Evolutionary conservation across 2,797 vertebrate species (phyloP).

Genomic region (Alcedo atthis): DNA sequence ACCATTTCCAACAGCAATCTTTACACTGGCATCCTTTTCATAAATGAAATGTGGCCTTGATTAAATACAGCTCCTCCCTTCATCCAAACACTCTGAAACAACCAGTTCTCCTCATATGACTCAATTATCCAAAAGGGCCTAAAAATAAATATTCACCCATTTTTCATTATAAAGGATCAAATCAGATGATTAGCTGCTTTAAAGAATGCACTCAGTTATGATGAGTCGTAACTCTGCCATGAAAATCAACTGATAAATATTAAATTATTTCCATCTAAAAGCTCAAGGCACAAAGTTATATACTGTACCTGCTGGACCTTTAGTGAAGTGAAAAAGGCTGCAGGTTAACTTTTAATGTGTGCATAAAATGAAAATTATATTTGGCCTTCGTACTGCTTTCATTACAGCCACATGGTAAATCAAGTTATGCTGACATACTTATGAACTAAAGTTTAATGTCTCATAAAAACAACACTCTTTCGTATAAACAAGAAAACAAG

Average conservation of each 20-base stretch:
- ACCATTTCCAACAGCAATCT: slow-evolving; percentile 30
- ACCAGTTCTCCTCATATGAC: not conserved
- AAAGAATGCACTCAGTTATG: not conserved
- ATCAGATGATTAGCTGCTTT: not conserved
- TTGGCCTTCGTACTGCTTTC: slow-evolving; percentile 39
- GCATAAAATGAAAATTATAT: slow-evolving; percentile 3
- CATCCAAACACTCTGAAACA: not conserved
- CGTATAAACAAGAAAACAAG: not conserved
- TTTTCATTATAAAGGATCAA: slow-evolving; percentile 14
- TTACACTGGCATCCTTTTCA: slow-evolving; percentile 30
- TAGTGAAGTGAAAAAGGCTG: slow-evolving; percentile 16
- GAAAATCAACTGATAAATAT: slow-evolving; percentile 34
- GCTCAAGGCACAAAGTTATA: not conserved
- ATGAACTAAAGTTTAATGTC: not conserved
- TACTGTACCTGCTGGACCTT: not conserved
- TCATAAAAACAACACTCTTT: not conserved
- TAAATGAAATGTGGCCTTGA: slow-evolving; percentile 4
- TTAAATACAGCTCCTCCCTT: slow-evolving; percentile 38
- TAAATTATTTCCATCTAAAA: slow-evolving; percentile 43
- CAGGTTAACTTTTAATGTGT: slow-evolving; percentile 44
- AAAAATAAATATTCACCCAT: not conserved
- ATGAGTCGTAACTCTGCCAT: not conserved
- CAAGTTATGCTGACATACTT: not conserved
- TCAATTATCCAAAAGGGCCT: not conserved
- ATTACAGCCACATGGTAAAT: slow-evolving; percentile 14